Evolutionary conservation across 2,113 vertebrate species (phyloP).

Genomic region (Eubucco bourcierii): DNA sequence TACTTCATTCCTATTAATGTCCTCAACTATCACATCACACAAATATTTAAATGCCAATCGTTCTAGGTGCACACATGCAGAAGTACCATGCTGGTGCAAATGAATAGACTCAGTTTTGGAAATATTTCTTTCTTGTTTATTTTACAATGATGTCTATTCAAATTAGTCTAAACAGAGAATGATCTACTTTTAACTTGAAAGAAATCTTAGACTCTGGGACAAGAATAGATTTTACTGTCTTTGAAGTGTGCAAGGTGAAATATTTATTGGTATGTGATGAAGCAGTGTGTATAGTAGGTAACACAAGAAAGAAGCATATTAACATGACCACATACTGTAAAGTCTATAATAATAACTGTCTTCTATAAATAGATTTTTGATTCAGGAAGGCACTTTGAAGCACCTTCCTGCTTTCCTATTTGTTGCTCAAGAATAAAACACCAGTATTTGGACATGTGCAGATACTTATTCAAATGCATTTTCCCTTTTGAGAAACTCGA

Average conservation of each 20-base stretch:
- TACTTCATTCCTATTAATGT: background rate
- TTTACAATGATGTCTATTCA: background rate
- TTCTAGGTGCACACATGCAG: background rate
- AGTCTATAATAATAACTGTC: background rate
- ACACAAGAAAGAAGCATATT: background rate
- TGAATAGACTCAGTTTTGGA: background rate
- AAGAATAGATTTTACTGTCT: background rate
- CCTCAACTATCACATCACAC: background rate
- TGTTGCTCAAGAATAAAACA: background rate
- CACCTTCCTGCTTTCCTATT: background rate
- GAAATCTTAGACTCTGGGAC: background rate
- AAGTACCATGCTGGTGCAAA: background rate
- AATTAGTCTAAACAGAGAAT: background rate
- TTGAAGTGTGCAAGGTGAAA: background rate
- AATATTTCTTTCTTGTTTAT: background rate
- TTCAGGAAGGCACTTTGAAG: background rate
- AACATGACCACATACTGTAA: background rate
- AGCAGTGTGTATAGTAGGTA: background rate
- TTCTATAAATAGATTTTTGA: background rate
- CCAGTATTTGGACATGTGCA: background rate
- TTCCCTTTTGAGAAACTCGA: background rate
- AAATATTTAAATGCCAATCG: background rate
- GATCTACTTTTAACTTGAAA: accelerated
- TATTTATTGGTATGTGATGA: background rate
- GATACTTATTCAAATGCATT: background rate